Percentiles rank a stretch among this genome's conserved stretches.
These are phyloP conservation scores for Bergia puertoricense DNA, from an alignment of 92 coral and sea anemone genomes.

Conservation along the genomic window DNA sequence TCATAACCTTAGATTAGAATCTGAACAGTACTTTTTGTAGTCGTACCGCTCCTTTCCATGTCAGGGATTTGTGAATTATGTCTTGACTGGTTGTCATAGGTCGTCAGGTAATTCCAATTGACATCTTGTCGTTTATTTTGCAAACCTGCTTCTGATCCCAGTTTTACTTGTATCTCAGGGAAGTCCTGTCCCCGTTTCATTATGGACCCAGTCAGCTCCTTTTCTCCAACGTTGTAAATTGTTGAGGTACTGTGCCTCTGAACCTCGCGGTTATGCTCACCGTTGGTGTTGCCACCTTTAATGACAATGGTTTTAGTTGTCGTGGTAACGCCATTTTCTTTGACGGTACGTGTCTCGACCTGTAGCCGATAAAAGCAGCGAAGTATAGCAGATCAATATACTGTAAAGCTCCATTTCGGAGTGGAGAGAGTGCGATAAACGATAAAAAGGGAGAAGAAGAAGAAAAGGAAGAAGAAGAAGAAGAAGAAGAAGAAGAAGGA, in stretches of 20 bases:
- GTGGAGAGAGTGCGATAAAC: no score
- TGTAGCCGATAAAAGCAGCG: not conserved
- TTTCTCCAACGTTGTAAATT: not conserved
- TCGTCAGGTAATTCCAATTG: not conserved
- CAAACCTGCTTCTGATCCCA: not conserved
- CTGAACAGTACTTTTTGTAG: not conserved
- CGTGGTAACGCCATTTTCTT: slow-evolving; percentile 20
- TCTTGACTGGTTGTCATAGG: not conserved
- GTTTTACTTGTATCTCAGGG: not conserved
- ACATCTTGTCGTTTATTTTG: not conserved
- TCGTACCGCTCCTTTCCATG: not conserved
- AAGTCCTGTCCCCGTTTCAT: not conserved
- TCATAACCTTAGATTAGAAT: not conserved
- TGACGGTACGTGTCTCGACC: not conserved
- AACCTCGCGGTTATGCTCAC: not conserved
- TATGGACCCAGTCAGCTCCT: not conserved
- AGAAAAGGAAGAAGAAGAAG: no score
- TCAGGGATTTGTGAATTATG: not conserved
- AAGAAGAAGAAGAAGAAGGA: no score
- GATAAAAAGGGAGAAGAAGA: no score
- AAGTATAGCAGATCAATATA: no score
- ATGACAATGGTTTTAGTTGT: slow-evolving; percentile 16
- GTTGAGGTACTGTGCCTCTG: not conserved
- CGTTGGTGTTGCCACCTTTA: not conserved
- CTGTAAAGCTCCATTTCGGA: no score